Percentiles rank a stretch among this genome's conserved stretches.
Conservation (phyloP, 2,888 invertebrate genomes). For the Meliscaeva auricollis region DNA sequence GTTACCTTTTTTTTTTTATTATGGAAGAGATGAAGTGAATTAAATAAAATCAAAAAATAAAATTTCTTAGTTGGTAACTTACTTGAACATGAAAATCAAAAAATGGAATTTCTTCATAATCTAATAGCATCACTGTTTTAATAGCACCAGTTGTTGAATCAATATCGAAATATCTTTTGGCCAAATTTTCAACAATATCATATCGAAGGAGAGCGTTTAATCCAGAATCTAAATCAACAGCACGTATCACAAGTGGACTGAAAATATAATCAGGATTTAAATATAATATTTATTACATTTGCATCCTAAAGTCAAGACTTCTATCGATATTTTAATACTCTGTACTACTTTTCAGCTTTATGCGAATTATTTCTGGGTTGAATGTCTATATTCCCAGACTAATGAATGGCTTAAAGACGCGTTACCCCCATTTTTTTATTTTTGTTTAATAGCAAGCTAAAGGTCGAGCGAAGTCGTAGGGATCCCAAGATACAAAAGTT, state of each 20-base stretch:
- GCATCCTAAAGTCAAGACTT: too few relatives aligned
- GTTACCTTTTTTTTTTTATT: slow-evolving; percentile 86
- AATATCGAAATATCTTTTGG: slow-evolving; percentile 92
- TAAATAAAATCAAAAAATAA: too few relatives aligned
- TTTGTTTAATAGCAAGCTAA: too few relatives aligned
- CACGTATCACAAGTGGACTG: slow-evolving; percentile 93
- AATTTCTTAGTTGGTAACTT: slow-evolving; percentile 71
- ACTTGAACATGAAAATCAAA: slow-evolving; percentile 94
- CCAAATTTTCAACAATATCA: slow-evolving; percentile 92
- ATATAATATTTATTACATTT: slow-evolving; percentile 26
- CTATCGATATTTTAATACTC: too few relatives aligned
- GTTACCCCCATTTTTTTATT: too few relatives aligned
- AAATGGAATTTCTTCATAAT: slow-evolving; percentile 89
- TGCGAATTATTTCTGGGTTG: too few relatives aligned
- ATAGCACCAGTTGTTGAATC: slow-evolving; percentile 96
- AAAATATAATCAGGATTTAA: slow-evolving; percentile 54
- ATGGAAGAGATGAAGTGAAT: too few relatives aligned
- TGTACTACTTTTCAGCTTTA: too few relatives aligned
- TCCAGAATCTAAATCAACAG: slow-evolving; percentile 94
- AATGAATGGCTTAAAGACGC: too few relatives aligned
- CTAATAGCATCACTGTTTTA: slow-evolving; percentile 90
- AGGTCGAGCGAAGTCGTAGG: too few relatives aligned
- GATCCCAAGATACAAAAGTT: neutral
- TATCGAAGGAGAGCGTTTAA: slow-evolving; percentile 93
- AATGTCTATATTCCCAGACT: too few relatives aligned